Percentiles rank a stretch among this genome's conserved stretches.
These are phyloP conservation scores for Sander lucioperca DNA, from an alignment of 2,113 vertebrate genomes.

Conservation along the genomic window DNA sequence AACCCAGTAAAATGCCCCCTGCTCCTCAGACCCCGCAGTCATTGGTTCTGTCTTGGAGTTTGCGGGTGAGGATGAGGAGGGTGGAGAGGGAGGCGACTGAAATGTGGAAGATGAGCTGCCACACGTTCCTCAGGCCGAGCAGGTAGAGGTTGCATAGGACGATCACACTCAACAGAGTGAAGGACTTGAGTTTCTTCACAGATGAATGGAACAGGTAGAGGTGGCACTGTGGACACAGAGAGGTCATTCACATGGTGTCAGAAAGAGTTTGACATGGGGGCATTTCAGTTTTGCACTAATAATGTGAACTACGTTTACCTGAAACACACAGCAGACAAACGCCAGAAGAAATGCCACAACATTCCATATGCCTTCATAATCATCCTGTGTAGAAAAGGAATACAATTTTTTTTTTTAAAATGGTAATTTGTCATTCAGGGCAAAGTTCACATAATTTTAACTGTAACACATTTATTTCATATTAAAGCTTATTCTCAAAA, in stretches of 20 bases:
- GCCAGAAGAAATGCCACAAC: constrained; percentile 92
- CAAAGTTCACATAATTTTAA: background rate
- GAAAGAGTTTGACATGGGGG: background rate
- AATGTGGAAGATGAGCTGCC: constrained; percentile 94
- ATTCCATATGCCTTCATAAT: constrained; percentile 90
- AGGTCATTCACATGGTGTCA: background rate
- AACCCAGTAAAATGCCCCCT: background rate
- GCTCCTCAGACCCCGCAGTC: constrained; percentile 89
- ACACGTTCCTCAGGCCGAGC: constrained; percentile 89
- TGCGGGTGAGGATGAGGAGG: constrained; percentile 88
- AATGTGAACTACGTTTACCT: constrained; percentile 83
- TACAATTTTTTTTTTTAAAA: too few relatives aligned
- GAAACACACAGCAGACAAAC: constrained; percentile 90
- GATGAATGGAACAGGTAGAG: constrained; percentile 94
- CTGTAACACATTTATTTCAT: background rate
- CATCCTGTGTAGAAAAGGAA: constrained; percentile 79
- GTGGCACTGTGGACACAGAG: constrained; percentile 86
- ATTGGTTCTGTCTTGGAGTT: constrained; percentile 85
- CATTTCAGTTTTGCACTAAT: background rate
- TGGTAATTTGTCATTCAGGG: background rate
- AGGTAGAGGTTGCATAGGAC: constrained; percentile 91
- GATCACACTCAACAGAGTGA: constrained; percentile 82
- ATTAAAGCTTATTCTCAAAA: background rate
- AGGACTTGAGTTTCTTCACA: constrained; percentile 86
- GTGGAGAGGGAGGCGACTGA: constrained; percentile 90